These are phyloP conservation scores for Helicoverpa zea DNA, from an alignment of 1,140 invertebrate species.

Conservation along the genomic window DNA sequence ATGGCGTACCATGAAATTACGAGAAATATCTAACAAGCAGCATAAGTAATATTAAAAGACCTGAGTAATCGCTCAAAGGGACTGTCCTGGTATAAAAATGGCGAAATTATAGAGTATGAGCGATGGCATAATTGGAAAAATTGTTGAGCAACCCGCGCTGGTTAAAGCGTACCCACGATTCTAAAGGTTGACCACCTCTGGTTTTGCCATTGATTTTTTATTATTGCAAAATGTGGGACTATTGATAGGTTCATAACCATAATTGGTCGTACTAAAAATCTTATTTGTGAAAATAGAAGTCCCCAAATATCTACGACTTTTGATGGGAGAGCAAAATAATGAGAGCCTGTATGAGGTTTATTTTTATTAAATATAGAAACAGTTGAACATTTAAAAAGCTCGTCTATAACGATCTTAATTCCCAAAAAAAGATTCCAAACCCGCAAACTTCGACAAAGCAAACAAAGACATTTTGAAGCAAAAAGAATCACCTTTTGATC, in stretches of 20 bases:
- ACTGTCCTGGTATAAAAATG: constrained; percentile 57
- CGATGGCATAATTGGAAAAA: constrained; percentile 66
- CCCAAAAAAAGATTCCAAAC: background rate
- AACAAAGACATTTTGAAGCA: constrained; percentile 42
- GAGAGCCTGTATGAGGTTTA: too few species aligned
- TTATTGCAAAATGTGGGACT: constrained; percentile 8
- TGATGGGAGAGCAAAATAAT: too few species aligned
- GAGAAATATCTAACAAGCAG: constrained; percentile 26
- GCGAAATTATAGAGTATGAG: constrained; percentile 66
- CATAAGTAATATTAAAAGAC: constrained; percentile 50
- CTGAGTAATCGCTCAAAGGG: constrained; percentile 52
- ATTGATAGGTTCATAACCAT: background rate
- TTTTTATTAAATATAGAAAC: too few species aligned
- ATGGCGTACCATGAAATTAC: constrained; percentile 23
- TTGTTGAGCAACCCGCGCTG: constrained; percentile 55
- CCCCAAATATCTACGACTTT: too few species aligned
- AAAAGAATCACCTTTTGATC: constrained; percentile 39
- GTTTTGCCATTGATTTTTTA: constrained; percentile 54
- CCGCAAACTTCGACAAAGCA: constrained; percentile 5
- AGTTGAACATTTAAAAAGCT: too few species aligned
- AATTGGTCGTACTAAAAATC: background rate
- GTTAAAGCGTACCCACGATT: constrained; percentile 64
- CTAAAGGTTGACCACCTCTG: constrained; percentile 65
- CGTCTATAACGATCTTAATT: too few species aligned
- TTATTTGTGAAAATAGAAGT: too few species aligned